Conservation (phyloP, 2,113 vertebrate species). For the Himantopus leucocephalus region DNA sequence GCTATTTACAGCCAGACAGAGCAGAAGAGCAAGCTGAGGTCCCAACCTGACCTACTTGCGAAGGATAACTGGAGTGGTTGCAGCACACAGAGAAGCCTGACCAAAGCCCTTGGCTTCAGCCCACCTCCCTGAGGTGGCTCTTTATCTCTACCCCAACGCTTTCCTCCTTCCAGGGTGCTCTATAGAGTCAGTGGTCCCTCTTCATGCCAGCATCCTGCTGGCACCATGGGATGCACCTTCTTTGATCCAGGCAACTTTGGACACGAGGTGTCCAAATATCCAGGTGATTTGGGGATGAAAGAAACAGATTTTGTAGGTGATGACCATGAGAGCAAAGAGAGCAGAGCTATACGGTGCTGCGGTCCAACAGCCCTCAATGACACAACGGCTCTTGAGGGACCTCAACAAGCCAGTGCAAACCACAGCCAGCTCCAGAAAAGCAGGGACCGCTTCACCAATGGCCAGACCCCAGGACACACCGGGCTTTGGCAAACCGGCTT, state of each 20-base stretch:
- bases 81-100: not conserved
- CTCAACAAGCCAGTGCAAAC: not conserved
- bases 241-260: not conserved
- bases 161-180: not conserved
- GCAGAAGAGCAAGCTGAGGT: not conserved
- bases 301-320: accelerated
- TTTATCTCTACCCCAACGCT: not conserved
- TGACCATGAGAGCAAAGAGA: not conserved
- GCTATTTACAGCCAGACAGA: not conserved
- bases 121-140: not conserved
- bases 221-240: not conserved
- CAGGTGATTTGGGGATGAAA: not conserved
- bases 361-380: not conserved
- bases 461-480: not conserved
- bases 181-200: not conserved
- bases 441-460: not conserved
- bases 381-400: not conserved
- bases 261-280: not conserved
- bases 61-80: not conserved
- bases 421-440: not conserved
- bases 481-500: not conserved
- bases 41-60: not conserved
- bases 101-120: not conserved
- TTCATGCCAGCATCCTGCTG: not conserved
- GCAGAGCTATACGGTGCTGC: not conserved